Evolutionary conservation across 2,113 vertebrate genomes (phyloP).

Genomic region (Gracilinanus agilis): DNA sequence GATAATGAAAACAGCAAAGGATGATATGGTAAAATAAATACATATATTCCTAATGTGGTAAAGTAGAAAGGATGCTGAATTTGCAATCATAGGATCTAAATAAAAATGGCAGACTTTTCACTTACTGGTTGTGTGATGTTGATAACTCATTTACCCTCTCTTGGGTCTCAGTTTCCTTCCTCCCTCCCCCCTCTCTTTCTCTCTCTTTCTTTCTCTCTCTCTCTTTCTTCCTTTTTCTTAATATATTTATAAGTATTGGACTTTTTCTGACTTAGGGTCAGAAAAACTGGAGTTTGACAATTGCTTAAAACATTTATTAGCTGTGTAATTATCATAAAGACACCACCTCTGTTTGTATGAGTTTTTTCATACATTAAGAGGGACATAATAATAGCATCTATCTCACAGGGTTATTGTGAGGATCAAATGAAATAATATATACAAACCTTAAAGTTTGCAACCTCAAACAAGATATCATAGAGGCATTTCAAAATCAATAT

Average conservation of each 20-base stretch:
- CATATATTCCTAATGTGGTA: neutral
- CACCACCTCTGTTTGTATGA: neutral
- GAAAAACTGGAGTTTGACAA: neutral
- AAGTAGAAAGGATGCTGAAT: neutral
- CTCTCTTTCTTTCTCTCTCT: neutral
- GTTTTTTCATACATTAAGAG: neutral
- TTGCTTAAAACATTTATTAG: neutral
- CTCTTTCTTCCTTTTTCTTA: neutral
- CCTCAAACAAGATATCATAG: neutral
- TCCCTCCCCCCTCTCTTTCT: no score
- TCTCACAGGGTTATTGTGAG: neutral
- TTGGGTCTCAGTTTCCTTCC: neutral
- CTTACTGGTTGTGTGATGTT: neutral
- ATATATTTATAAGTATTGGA: neutral
- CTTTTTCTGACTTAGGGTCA: no score
- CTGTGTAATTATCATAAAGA: neutral
- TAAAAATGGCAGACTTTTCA: neutral
- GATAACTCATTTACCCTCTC: neutral
- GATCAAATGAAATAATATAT: neutral
- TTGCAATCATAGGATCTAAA: neutral
- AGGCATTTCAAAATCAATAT: neutral
- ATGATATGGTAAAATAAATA: neutral
- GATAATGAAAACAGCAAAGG: neutral
- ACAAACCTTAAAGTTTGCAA: neutral
- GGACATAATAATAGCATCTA: neutral